A percentile compares a stretch with the other conserved stretches of the same genome.
Evolutionary conservation across 2,888 invertebrate genomes (phyloP).

Genomic region (Nineta flava): DNA sequence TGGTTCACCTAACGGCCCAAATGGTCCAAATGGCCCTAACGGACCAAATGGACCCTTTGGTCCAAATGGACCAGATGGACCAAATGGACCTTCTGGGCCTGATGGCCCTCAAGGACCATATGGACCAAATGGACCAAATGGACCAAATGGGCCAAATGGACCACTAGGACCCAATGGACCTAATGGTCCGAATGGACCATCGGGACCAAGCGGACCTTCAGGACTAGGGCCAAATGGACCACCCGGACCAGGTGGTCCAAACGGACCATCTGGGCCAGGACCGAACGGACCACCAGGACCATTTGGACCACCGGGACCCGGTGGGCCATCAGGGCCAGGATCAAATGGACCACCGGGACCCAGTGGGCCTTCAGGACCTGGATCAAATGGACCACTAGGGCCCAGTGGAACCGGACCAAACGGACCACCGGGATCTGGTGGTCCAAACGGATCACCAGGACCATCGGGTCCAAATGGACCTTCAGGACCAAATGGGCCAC

Average conservation of each 20-base stretch:
- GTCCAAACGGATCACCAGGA: not conserved
- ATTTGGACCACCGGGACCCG: not conserved
- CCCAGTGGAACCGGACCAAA: slow-evolving; percentile 13
- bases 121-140: slow-evolving; percentile 16
- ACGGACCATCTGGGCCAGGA: slow-evolving; percentile 5
- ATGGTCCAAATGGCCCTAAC: slow-evolving; percentile 7
- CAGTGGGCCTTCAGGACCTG: slow-evolving; percentile 1
- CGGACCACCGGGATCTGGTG: not conserved
- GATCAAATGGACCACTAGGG: not conserved
- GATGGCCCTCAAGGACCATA: slow-evolving; percentile 18
- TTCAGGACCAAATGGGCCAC: slow-evolving; percentile 1
- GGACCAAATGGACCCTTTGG: slow-evolving; percentile 16
- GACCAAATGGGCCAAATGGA: slow-evolving; percentile 18
- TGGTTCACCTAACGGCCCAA: slow-evolving; percentile 11
- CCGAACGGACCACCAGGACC: slow-evolving; percentile 4
- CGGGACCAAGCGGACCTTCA: slow-evolving; percentile 26
- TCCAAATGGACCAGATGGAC: slow-evolving; percentile 16
- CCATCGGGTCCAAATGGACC: not conserved
- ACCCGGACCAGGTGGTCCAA: slow-evolving; percentile 4
- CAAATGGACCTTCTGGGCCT: slow-evolving; percentile 16
- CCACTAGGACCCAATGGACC: slow-evolving; percentile 13
- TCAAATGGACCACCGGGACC: slow-evolving; percentile 9
- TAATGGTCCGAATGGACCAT: slow-evolving; percentile 22
- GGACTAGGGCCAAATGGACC: slow-evolving; percentile 13
- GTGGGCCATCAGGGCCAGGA: slow-evolving; percentile 4